A percentile compares a stretch with the other conserved stretches of the same genome.
Evolutionary conservation across 92 coral and sea anemone genomes (phyloP).

Genomic region (Palythoa heliodiscus): DNA sequence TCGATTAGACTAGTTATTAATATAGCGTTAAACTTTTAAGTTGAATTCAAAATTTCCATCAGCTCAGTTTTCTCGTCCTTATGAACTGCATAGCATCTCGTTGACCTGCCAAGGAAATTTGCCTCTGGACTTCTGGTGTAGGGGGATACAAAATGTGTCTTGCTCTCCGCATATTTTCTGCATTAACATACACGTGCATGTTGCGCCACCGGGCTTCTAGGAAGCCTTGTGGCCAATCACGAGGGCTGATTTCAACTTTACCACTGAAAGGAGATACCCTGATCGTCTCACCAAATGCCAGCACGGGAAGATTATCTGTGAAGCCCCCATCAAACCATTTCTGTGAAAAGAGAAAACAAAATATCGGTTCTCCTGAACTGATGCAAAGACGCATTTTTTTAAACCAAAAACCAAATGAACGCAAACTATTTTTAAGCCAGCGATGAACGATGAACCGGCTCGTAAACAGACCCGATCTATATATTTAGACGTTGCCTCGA

Average conservation of each 20-base stretch:
- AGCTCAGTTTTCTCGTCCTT: slow-evolving; percentile 26
- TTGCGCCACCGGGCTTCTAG: slow-evolving; percentile 72
- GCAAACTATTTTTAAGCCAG: too few species aligned
- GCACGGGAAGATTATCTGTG: slow-evolving; percentile 85
- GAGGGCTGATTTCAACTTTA: slow-evolving; percentile 88
- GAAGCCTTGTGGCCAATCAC: slow-evolving; percentile 65
- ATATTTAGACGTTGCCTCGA: too few species aligned
- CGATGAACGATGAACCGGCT: too few species aligned
- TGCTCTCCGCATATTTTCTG: slow-evolving; percentile 77
- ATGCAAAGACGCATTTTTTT: neutral
- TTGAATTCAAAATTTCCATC: neutral
- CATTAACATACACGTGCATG: slow-evolving; percentile 82
- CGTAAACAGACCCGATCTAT: too few species aligned
- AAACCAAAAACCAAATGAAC: neutral
- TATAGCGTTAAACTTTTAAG: too few species aligned
- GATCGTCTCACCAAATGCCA: slow-evolving; percentile 76
- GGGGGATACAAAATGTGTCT: slow-evolving; percentile 86
- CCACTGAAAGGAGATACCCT: slow-evolving; percentile 96
- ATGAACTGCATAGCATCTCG: slow-evolving; percentile 33
- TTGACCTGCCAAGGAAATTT: neutral
- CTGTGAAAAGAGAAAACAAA: slow-evolving; percentile 44
- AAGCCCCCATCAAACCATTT: slow-evolving; percentile 97
- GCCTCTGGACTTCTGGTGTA: slow-evolving; percentile 16
- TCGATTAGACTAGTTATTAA: too few species aligned
- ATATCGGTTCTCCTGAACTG: neutral